These are phyloP conservation scores for Agelaius tricolor DNA, from an alignment of 2,113 vertebrate species.

Conservation along the genomic window DNA sequence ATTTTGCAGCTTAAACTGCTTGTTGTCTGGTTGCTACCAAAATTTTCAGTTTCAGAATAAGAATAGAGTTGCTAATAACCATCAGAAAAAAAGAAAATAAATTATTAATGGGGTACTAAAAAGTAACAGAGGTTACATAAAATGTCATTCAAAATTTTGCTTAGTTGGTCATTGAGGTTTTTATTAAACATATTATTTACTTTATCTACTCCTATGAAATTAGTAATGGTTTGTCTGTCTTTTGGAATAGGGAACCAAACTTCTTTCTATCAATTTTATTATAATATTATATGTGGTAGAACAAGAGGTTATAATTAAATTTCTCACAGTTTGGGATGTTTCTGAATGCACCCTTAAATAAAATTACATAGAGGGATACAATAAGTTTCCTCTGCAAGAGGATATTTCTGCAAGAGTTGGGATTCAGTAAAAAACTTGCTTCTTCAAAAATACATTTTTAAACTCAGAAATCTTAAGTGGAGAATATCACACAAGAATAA, in stretches of 20 bases:
- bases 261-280: neutral
- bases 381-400: neutral
- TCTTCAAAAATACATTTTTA: neutral
- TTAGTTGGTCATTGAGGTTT: neutral
- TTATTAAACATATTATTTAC: neutral
- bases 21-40: neutral
- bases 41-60: neutral
- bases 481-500: neutral
- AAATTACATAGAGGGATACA: neutral
- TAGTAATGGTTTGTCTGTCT: neutral
- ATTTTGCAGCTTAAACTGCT: neutral
- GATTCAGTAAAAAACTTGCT: neutral
- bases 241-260: neutral
- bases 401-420: neutral
- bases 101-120: neutral
- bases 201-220: neutral
- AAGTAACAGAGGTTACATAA: neutral
- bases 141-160: neutral
- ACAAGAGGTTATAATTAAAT: neutral
- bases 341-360: neutral
- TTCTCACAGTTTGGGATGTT: neutral
- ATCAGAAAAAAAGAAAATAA: neutral
- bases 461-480: neutral
- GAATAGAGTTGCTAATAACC: neutral
- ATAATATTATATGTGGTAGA: neutral